Conservation (phyloP, 2,888 invertebrate genomes). For the Drosophila tripunctata region DNA sequence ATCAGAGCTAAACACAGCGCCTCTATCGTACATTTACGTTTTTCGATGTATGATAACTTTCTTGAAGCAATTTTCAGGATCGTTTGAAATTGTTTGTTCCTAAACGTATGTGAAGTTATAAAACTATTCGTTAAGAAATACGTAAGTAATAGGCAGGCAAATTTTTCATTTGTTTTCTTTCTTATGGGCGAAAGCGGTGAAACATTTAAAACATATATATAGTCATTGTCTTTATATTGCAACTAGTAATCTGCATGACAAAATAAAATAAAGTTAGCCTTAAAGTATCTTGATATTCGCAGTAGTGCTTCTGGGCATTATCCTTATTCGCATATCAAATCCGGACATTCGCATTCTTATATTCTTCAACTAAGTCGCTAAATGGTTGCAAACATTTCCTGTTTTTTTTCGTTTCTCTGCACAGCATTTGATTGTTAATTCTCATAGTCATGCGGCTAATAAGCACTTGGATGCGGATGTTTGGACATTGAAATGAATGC, state of each 20-base stretch:
- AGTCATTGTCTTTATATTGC: no score
- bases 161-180: no score
- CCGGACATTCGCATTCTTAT: constrained; percentile 6
- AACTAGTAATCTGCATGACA: neutral
- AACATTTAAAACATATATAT: neutral
- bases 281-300: neutral
- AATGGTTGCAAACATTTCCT: constrained; percentile 1
- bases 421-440: constrained; percentile 17
- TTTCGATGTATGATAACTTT: no score
- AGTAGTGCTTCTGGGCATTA: neutral
- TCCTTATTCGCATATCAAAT: neutral
- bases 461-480: constrained; percentile 9
- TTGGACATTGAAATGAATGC: constrained; percentile 13
- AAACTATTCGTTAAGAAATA: no score
- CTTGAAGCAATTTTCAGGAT: no score
- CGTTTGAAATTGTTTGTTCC: no score
- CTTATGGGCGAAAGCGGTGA: no score
- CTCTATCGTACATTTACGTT: no score
- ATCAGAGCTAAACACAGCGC: no score
- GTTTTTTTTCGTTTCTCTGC: neutral
- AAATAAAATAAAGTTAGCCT: neutral
- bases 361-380: constrained; percentile 19
- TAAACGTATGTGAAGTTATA: no score
- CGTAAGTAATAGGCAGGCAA: no score
- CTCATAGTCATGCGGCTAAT: constrained; percentile 27